Percentiles rank a stretch among this genome's conserved stretches.
Evolutionary conservation across 2,113 vertebrate species (phyloP).

Genomic region (Pangasianodon gigas): DNA sequence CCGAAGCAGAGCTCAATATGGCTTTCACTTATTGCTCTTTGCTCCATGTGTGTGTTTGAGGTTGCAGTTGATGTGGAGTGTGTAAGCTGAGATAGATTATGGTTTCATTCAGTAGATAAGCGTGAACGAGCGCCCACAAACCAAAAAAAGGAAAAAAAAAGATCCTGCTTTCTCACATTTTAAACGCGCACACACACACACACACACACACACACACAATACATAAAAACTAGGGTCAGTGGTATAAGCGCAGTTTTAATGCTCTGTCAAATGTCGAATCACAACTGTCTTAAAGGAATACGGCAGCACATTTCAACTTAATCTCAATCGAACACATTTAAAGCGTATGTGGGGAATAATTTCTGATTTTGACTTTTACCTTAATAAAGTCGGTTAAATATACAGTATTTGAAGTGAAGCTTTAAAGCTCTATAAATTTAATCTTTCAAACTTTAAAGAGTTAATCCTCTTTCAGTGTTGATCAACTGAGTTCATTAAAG

Average conservation of each 20-base stretch:
- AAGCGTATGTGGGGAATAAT: neutral
- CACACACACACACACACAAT: constrained; percentile 19
- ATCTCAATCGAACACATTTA: neutral
- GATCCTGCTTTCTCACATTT: neutral
- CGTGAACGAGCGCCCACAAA: neutral
- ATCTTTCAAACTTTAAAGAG: neutral
- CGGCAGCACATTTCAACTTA: neutral
- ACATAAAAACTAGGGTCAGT: neutral
- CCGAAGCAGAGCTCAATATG: neutral
- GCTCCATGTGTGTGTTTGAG: constrained; percentile 35
- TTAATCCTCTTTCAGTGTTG: neutral
- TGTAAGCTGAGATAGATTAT: constrained; percentile 39
- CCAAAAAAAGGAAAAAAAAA: neutral
- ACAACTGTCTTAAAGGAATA: neutral
- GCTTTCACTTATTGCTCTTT: constrained; percentile 12
- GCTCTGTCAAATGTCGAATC: neutral
- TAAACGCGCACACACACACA: neutral
- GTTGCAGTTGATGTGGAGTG: constrained; percentile 28
- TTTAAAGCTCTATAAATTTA: neutral
- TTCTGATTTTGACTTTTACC: neutral
- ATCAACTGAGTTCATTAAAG: too few relatives aligned
- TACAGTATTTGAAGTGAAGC: neutral
- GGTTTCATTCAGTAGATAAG: constrained; percentile 40
- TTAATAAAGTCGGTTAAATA: neutral
- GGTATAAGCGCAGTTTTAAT: neutral